Percentiles rank a stretch among this genome's conserved stretches.
Conservation (phyloP, 2,888 invertebrate genomes). For the Augochlorella aurata region DNA sequence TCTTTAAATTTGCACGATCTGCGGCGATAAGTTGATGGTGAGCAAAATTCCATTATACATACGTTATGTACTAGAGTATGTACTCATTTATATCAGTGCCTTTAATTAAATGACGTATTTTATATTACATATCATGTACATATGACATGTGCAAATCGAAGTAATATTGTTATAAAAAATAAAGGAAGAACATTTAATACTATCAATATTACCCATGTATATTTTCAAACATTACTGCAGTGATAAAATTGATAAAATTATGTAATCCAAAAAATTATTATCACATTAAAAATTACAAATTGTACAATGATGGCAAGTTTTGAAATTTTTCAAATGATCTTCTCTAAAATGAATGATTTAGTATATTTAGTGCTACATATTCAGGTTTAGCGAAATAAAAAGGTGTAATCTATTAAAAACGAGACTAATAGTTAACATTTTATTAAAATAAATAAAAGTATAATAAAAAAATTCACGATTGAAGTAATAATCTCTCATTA, state of each 20-base stretch:
- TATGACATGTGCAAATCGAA: neutral
- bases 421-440: neutral
- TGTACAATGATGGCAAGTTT: neutral
- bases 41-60: slow-evolving; percentile 38
- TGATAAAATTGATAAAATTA: neutral
- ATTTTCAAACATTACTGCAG: neutral
- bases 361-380: neutral
- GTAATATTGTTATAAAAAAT: neutral
- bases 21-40: slow-evolving; percentile 38
- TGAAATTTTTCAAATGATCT: neutral
- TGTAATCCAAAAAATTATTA: neutral
- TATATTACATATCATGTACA: neutral
- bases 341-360: neutral
- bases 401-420: neutral
- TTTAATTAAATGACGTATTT: neutral
- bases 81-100: neutral
- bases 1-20: slow-evolving; percentile 67
- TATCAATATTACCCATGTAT: no score
- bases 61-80: no score
- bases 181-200: neutral
- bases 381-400: neutral
- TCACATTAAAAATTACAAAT: neutral
- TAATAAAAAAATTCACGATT: neutral
- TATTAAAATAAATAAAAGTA: neutral
- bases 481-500: neutral